Conservation (phyloP, 2,797 vertebrate species). For the Smutsia gigantea region DNA sequence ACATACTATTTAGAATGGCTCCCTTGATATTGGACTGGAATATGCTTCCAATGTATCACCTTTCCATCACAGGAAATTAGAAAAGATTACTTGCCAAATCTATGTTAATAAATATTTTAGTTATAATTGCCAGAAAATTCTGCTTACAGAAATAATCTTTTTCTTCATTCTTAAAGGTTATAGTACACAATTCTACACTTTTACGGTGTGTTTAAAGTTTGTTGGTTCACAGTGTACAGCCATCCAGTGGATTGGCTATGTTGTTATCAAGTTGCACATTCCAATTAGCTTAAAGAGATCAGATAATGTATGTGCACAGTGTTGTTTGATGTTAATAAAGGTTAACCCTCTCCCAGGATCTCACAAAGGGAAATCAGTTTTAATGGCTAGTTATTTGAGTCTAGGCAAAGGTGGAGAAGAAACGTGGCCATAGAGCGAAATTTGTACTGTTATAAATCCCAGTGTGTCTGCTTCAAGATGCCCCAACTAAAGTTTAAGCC, state of each 20-base stretch:
- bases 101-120: conserved; percentile 17
- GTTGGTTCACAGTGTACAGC: not conserved
- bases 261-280: conserved; percentile 57
- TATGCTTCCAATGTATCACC: not conserved
- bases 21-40: conserved; percentile 3
- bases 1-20: conserved; percentile 7
- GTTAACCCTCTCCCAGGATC: not conserved
- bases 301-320: conserved; percentile 58
- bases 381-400: conserved; percentile 36
- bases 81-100: not conserved
- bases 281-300: conserved; percentile 58
- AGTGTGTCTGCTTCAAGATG: not conserved
- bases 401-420: conserved; percentile 3
- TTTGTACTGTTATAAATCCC: not conserved
- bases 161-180: conserved; percentile 49
- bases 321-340: conserved; percentile 38
- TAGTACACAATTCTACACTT: conserved; percentile 9
- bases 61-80: conserved; percentile 42
- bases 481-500: not conserved
- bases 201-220: not conserved
- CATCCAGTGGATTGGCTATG: not conserved
- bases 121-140: conserved; percentile 28
- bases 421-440: not conserved
- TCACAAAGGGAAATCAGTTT: conserved; percentile 50
- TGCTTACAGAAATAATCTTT: conserved; percentile 37